Conservation (phyloP, 2,797 vertebrate genomes). For the Huso huso region DNA sequence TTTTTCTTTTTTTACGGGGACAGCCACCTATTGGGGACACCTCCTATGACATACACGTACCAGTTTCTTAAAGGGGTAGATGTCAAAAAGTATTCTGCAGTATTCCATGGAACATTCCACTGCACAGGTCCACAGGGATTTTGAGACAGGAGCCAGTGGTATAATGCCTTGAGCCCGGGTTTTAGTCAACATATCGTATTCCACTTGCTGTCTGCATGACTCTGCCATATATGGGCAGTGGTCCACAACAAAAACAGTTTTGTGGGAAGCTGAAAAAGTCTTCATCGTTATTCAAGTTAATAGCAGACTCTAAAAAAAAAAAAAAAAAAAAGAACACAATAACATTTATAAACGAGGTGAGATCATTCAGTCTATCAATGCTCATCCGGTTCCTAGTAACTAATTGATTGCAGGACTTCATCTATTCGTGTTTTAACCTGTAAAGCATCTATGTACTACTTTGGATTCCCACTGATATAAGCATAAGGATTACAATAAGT, state of each 20-base stretch:
- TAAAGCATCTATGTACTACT: no score
- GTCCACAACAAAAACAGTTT: constrained; percentile 96
- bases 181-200: constrained; percentile 95
- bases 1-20: no score
- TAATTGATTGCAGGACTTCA: no score
- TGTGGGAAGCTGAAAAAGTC: constrained; percentile 90
- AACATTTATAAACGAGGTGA: no score
- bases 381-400: no score
- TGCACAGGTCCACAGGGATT: constrained; percentile 96
- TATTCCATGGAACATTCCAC: constrained; percentile 98
- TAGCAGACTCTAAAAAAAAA: no score
- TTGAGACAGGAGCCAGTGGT: constrained; percentile 90
- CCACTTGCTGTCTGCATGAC: constrained; percentile 90
- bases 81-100: constrained; percentile 91
- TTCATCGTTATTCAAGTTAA: constrained; percentile 56
- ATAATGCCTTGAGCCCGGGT: constrained; percentile 89
- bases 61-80: constrained; percentile 88
- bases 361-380: no score
- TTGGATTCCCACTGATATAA: no score
- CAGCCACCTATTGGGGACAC: no score
- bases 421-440: no score
- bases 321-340: no score
- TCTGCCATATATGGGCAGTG: constrained; percentile 98
- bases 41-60: constrained; percentile 37
- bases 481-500: no score